phyloP scores from a whole-genome alignment of 2,113 vertebrate genomes.

The Serinus canaria region DNA sequence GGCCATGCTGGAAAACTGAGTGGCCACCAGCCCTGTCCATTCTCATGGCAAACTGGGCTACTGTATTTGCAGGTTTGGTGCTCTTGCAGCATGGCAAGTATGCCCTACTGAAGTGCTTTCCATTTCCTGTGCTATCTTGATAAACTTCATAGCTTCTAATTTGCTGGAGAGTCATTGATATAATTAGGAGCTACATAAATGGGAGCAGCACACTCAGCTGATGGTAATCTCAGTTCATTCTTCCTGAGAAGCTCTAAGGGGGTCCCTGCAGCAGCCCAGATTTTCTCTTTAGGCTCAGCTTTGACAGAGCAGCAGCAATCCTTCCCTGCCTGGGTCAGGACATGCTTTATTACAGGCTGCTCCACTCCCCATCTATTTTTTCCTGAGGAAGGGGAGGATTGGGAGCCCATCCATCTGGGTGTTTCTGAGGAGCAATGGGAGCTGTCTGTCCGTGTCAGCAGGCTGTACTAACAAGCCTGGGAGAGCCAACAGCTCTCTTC shows the following conservation, averaged over 20 bases:
- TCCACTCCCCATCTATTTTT: background rate
- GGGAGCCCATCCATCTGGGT: accelerated
- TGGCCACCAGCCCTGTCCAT: background rate
- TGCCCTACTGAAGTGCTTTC: background rate
- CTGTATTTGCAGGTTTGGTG: background rate
- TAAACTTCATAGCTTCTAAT: constrained; percentile 54
- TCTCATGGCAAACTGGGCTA: background rate
- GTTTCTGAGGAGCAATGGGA: background rate
- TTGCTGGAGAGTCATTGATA: constrained; percentile 52
- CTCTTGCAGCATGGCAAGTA: background rate
- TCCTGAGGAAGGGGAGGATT: background rate
- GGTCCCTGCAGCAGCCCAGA: background rate
- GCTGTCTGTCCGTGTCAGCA: background rate
- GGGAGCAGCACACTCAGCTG: constrained; percentile 21
- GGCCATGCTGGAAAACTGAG: accelerated
- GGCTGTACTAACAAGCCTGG: background rate
- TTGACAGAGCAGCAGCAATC: background rate
- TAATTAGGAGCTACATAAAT: constrained; percentile 46
- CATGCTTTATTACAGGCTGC: background rate
- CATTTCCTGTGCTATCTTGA: constrained; percentile 50
- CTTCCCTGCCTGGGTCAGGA: background rate
- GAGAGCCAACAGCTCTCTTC: background rate
- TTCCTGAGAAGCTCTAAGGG: background rate
- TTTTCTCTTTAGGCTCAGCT: background rate
- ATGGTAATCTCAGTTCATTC: constrained; percentile 3